phyloP scores from a whole-genome alignment of 2,888 invertebrate genomes.

The Lumbricus terrestris region DNA sequence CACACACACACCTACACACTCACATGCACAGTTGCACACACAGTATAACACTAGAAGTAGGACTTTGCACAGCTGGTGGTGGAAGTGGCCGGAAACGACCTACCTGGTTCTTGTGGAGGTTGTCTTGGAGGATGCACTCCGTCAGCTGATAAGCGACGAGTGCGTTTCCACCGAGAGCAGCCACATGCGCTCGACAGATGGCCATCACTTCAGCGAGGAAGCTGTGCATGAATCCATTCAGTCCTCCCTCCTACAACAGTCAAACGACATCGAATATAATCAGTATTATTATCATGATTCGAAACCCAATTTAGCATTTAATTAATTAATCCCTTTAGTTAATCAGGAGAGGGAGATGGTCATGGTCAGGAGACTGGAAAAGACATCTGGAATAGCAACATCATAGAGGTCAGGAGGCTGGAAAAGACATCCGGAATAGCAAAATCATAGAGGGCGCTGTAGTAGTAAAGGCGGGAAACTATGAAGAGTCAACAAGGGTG shows the following conservation, averaged over 20 bases:
- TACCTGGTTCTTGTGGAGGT: constrained; percentile 94
- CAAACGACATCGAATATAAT: not conserved
- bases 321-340: too few relatives aligned
- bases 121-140: constrained; percentile 84
- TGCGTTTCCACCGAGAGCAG: constrained; percentile 89
- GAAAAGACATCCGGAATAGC: too few relatives aligned
- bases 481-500: too few relatives aligned
- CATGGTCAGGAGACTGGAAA: too few relatives aligned
- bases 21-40: not conserved
- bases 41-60: not conserved
- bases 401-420: too few relatives aligned
- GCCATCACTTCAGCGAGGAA: constrained; percentile 90
- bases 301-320: too few relatives aligned
- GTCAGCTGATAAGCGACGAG: constrained; percentile 91
- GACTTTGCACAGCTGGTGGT: not conserved
- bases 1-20: too few relatives aligned
- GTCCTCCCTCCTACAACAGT: constrained; percentile 73
- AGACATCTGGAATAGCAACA: too few relatives aligned
- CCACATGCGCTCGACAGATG: constrained; percentile 87
- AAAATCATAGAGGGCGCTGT: too few relatives aligned
- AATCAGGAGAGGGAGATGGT: not conserved
- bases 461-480: too few relatives aligned
- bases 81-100: constrained; percentile 31
- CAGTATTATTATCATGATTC: not conserved
- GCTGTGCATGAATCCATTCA: constrained; percentile 89